Conservation (phyloP, 2,888 invertebrate genomes). For the Taphrorychus bicolor region DNA sequence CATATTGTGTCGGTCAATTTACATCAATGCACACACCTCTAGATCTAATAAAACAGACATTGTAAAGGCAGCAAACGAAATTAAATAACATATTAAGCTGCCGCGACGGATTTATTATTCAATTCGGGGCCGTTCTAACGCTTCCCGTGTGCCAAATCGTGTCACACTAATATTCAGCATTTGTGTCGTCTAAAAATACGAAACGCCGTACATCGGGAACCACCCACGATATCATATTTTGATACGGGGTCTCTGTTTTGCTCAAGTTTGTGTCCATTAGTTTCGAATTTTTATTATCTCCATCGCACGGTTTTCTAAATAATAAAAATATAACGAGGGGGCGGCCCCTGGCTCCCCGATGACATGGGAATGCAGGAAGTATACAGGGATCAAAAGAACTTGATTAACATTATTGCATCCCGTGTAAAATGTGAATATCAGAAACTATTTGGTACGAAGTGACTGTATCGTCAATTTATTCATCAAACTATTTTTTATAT, state of each 20-base stretch:
- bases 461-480: too few relatives aligned
- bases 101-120: constrained; percentile 31
- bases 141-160: constrained; percentile 33
- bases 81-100: constrained; percentile 22
- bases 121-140: constrained; percentile 27
- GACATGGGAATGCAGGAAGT: not conserved
- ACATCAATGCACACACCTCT: constrained; percentile 10
- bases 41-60: constrained; percentile 1
- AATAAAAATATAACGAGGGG: not conserved
- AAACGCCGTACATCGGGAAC: constrained; percentile 19
- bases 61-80: constrained; percentile 15
- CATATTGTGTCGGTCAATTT: constrained; percentile 4
- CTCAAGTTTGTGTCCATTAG: not conserved
- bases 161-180: constrained; percentile 35
- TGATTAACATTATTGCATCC: too few relatives aligned
- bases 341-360: too few relatives aligned
- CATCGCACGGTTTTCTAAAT: not conserved
- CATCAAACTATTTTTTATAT: too few relatives aligned
- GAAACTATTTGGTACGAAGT: too few relatives aligned
- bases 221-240: constrained; percentile 28
- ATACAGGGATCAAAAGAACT: too few relatives aligned
- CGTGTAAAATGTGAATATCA: too few relatives aligned
- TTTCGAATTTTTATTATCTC: not conserved
- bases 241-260: constrained; percentile 11
- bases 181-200: constrained; percentile 35